Evolutionary conservation across 2,888 invertebrate genomes (phyloP).

Genomic region (Chrysolina americana): DNA sequence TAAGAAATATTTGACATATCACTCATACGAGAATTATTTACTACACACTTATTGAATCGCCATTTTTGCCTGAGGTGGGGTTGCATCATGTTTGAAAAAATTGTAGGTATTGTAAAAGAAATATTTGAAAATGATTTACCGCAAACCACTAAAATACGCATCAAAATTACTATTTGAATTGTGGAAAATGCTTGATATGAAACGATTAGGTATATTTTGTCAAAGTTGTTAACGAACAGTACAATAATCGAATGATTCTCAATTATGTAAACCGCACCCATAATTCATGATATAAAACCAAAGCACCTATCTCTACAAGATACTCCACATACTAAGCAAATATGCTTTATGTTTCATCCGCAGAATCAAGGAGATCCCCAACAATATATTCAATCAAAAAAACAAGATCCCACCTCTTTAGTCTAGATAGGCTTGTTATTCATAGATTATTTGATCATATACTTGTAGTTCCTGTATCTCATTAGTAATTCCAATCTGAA

Average conservation of each 20-base stretch:
- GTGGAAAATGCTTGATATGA: not conserved
- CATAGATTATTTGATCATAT: slow-evolving; percentile 12
- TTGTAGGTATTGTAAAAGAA: not conserved
- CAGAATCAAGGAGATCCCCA: no score
- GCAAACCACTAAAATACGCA: slow-evolving; percentile 5
- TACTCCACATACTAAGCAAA: not conserved
- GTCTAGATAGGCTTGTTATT: slow-evolving; percentile 1
- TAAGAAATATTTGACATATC: no score
- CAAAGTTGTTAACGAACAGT: not conserved
- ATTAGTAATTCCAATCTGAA: no score
- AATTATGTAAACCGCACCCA: no score
- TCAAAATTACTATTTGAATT: not conserved
- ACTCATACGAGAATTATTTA: no score
- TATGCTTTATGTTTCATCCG: no score
- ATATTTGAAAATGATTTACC: no score
- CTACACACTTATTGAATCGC: no score
- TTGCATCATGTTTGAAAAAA: no score
- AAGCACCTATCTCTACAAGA: slow-evolving; percentile 7
- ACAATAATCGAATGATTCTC: no score
- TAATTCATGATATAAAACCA: not conserved
- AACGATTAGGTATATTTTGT: slow-evolving; percentile 2
- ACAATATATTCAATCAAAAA: no score
- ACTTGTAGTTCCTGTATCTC: not conserved
- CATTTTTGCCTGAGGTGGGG: no score
- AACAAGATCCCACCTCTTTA: not conserved